Conservation (phyloP, 2,797 vertebrate genomes). For the Naso thynnoides region DNA sequence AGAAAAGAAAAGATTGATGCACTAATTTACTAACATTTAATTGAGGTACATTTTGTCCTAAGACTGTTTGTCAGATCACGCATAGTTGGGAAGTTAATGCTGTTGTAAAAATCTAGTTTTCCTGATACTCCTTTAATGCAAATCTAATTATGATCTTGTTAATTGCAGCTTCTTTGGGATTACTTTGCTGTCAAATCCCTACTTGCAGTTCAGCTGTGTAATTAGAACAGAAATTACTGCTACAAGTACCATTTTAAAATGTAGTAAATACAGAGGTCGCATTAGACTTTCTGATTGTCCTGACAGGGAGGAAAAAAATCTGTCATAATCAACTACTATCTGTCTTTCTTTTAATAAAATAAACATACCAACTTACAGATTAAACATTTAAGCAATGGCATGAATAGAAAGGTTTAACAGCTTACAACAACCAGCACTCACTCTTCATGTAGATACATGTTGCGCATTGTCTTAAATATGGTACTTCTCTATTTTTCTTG, state of each 20-base stretch:
- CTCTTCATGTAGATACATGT: too few species aligned
- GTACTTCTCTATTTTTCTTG: too few species aligned
- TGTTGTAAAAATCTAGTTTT: slow-evolving; percentile 13
- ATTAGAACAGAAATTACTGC: not conserved
- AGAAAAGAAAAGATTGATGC: slow-evolving; percentile 28
- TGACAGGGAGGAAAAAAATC: too few species aligned
- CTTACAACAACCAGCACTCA: too few species aligned
- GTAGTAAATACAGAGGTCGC: too few species aligned
- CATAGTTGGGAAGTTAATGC: slow-evolving; percentile 1
- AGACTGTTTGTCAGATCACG: slow-evolving; percentile 8
- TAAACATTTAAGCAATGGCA: too few species aligned
- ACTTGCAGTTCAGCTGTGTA: slow-evolving; percentile 2
- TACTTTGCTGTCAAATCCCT: not conserved
- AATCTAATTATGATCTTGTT: slow-evolving; percentile 24
- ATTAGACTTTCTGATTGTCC: too few species aligned
- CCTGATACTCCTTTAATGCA: slow-evolving; percentile 1
- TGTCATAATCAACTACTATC: too few species aligned
- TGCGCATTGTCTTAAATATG: too few species aligned
- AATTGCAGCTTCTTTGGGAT: slow-evolving; percentile 5
- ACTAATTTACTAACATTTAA: slow-evolving; percentile 32
- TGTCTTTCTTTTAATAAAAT: too few species aligned
- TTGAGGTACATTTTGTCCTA: slow-evolving; percentile 20
- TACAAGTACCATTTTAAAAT: not conserved
- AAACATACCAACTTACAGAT: too few species aligned
- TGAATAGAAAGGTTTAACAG: too few species aligned